Conservation (phyloP, 2,113 vertebrate species). For the Xyliphius kryptos region DNA sequence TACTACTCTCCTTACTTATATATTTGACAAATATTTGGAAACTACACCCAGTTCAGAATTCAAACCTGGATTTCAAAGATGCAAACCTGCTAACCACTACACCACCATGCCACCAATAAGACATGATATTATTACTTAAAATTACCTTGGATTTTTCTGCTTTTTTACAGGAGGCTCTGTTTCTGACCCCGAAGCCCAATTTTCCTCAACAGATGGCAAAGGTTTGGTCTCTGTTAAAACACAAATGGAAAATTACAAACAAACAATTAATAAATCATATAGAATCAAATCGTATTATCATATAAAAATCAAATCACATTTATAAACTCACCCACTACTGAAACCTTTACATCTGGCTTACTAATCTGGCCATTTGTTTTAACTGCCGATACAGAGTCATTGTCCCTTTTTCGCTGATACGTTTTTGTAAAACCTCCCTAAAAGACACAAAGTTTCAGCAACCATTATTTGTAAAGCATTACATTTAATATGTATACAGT, state of each 20-base stretch:
- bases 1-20: too few relatives aligned
- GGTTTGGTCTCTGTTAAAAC: slow-evolving; percentile 14
- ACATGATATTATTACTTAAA: too few relatives aligned
- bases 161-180: slow-evolving; percentile 37
- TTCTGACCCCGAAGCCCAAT: slow-evolving; percentile 6
- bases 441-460: background rate
- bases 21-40: too few relatives aligned
- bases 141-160: slow-evolving; percentile 38
- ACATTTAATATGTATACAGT: too few relatives aligned
- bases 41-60: too few relatives aligned
- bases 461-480: background rate
- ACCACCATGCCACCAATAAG: too few relatives aligned
- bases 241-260: background rate
- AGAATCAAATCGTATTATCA: too few relatives aligned
- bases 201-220: slow-evolving; percentile 8
- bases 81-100: too few relatives aligned
- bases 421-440: slow-evolving; percentile 46
- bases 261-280: background rate
- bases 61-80: background rate
- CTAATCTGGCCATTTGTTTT: slow-evolving; percentile 44
- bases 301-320: background rate
- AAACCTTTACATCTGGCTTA: slow-evolving; percentile 13
- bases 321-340: slow-evolving; percentile 11
- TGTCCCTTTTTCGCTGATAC: slow-evolving; percentile 63
- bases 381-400: slow-evolving; percentile 39